Conservation (phyloP, 1,140 invertebrate species). For the Drosophila azteca region DNA sequence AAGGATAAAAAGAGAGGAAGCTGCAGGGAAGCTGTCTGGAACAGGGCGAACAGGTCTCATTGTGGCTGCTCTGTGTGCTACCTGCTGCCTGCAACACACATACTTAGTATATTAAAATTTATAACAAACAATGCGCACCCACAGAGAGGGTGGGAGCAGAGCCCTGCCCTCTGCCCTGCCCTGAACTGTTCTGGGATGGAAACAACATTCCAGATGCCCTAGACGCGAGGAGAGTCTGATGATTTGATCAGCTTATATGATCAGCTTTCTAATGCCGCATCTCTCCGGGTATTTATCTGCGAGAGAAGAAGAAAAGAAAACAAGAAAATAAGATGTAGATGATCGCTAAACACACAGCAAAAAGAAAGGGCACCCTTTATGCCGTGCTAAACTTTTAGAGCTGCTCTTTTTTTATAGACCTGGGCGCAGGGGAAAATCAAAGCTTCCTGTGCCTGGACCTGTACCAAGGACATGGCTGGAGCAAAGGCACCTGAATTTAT, state of each 20-base stretch:
- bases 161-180: neutral
- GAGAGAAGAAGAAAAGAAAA: no score
- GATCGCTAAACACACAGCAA: neutral
- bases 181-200: conserved; percentile 17
- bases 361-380: conserved; percentile 2
- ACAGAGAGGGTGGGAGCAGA: conserved; percentile 25
- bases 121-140: conserved; percentile 68
- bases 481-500: conserved; percentile 67
- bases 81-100: conserved; percentile 54
- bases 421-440: conserved; percentile 42
- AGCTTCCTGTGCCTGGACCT: conserved; percentile 19
- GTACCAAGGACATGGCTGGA: conserved; percentile 16
- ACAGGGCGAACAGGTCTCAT: conserved; percentile 26
- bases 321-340: no score
- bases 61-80: conserved; percentile 41
- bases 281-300: no score
- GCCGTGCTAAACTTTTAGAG: neutral
- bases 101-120: conserved; percentile 76
- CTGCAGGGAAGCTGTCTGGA: conserved; percentile 6
- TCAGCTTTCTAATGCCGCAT: no score
- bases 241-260: neutral
- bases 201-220: conserved; percentile 20
- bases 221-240: no score
- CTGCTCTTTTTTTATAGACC: conserved; percentile 26
- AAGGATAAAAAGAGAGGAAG: conserved; percentile 32